Evolutionary conservation across 1,140 invertebrate genomes (phyloP).

Genomic region (Calephelis nemesis): DNA sequence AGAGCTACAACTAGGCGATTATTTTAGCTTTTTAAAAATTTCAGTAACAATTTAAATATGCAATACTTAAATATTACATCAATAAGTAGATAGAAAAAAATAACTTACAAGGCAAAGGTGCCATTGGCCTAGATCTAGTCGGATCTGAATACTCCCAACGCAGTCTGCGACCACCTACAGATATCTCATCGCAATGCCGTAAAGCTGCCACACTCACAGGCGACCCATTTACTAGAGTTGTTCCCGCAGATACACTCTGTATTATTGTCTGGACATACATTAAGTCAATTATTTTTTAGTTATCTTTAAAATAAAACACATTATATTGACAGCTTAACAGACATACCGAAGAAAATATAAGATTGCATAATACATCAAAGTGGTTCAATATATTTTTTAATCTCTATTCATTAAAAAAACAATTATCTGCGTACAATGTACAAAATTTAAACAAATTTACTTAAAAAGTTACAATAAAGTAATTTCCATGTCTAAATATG

Average conservation of each 20-base stretch:
- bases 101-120: conserved; percentile 33
- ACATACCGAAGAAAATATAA: too few species aligned
- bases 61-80: background rate
- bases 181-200: conserved; percentile 48
- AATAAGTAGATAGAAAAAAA: background rate
- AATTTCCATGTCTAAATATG: too few species aligned
- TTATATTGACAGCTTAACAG: too few species aligned
- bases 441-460: too few species aligned
- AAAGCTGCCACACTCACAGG: conserved; percentile 54
- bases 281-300: background rate
- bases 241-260: conserved; percentile 47
- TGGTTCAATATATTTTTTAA: too few species aligned
- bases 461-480: too few species aligned
- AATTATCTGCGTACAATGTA: too few species aligned
- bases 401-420: too few species aligned
- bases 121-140: background rate
- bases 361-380: too few species aligned
- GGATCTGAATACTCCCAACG: conserved; percentile 55
- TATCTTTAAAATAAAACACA: too few species aligned
- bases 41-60: background rate
- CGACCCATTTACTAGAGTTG: conserved; percentile 54
- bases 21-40: too few species aligned
- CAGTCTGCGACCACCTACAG: conserved; percentile 49
- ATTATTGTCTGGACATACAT: conserved; percentile 47
- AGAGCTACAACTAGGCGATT: too few species aligned